These are phyloP conservation scores for Caenorhabditis sulstoni DNA, from an alignment of 2,888 invertebrate species.

Conservation along the genomic window DNA sequence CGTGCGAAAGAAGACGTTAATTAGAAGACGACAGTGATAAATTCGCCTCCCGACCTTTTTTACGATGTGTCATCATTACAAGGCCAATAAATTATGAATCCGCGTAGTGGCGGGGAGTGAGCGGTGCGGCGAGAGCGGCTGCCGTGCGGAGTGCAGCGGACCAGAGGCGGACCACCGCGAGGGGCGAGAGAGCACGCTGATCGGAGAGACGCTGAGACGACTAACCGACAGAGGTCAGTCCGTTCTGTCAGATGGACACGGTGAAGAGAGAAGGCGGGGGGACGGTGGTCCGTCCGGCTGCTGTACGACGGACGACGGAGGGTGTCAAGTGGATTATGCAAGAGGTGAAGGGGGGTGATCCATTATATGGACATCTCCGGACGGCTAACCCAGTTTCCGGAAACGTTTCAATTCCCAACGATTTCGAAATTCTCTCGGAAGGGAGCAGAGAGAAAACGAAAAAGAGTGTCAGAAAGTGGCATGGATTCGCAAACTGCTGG, in stretches of 20 bases:
- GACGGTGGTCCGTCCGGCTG: constrained; percentile 22
- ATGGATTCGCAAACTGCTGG: too few species aligned
- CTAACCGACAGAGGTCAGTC: constrained; percentile 39
- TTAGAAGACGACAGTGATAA: neutral
- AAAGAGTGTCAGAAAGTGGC: too few species aligned
- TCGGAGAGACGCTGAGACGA: constrained; percentile 32
- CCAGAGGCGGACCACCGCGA: constrained; percentile 6
- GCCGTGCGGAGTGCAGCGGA: constrained; percentile 1
- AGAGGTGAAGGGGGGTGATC: constrained; percentile 17
- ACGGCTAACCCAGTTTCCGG: constrained; percentile 24
- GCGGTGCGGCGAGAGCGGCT: constrained; percentile 9
- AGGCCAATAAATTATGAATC: constrained; percentile 58
- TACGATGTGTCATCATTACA: constrained; percentile 55
- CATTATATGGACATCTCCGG: constrained; percentile 20
- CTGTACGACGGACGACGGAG: neutral
- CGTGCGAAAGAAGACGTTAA: constrained; percentile 1
- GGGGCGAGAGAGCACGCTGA: constrained; percentile 27
- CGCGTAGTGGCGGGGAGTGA: constrained; percentile 11
- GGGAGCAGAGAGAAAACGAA: neutral
- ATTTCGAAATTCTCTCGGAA: neutral
- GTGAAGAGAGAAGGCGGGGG: constrained; percentile 2
- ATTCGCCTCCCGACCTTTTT: constrained; percentile 11
- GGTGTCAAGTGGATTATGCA: constrained; percentile 59
- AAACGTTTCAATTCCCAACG: neutral
- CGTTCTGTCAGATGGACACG: constrained; percentile 30